These are phyloP conservation scores for Hypena proboscidalis DNA, from an alignment of 2,888 invertebrate genomes.

Conservation along the genomic window DNA sequence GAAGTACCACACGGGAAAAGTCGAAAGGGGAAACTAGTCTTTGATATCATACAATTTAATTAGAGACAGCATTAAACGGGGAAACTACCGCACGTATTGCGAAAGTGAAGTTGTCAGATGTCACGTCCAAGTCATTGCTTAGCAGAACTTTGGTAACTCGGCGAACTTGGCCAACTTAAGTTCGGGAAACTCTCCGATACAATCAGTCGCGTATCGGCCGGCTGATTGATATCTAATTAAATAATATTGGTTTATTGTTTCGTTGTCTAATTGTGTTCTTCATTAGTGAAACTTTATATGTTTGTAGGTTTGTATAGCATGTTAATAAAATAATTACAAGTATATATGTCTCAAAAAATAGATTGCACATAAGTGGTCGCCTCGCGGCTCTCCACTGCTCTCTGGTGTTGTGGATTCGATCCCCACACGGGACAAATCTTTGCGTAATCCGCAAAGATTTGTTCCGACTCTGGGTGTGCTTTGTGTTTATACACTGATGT, in stretches of 20 bases:
- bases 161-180: slow-evolving; percentile 21
- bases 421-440: too few species aligned
- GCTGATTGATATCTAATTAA: slow-evolving; percentile 40
- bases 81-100: slow-evolving; percentile 9
- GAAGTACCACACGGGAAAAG: too few species aligned
- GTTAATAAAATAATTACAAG: too few species aligned
- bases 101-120: slow-evolving; percentile 33
- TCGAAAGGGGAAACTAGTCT: too few species aligned
- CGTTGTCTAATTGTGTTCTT: slow-evolving; percentile 23
- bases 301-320: too few species aligned
- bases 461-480: too few species aligned
- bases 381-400: too few species aligned
- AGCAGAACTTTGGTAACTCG: slow-evolving; percentile 14
- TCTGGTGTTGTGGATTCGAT: too few species aligned
- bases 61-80: not conserved
- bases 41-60: not conserved
- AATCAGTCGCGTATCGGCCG: slow-evolving; percentile 31
- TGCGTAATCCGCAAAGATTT: too few species aligned
- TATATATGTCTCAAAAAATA: too few species aligned
- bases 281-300: slow-evolving; percentile 2
- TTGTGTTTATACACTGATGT: too few species aligned
- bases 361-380: too few species aligned
- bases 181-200: slow-evolving; percentile 24
- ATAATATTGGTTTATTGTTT: slow-evolving; percentile 37
- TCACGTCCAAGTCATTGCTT: slow-evolving; percentile 30